Percentiles rank a stretch among this genome's conserved stretches.
These are phyloP conservation scores for Leptodactylus fuscus DNA, from an alignment of 2,113 vertebrate genomes.

Conservation along the genomic window DNA sequence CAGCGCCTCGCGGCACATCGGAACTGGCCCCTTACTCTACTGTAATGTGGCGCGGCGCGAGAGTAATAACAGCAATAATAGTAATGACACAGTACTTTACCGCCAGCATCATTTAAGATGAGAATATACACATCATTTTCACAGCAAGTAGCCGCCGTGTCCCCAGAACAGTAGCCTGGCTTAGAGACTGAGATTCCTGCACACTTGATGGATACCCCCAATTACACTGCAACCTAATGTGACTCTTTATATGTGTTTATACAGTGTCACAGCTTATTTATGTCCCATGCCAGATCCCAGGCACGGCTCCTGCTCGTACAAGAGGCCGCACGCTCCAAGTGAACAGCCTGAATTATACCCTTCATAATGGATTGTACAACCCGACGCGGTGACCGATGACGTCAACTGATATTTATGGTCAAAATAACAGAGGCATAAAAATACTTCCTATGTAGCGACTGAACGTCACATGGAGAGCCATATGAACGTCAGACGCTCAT, in stretches of 20 bases:
- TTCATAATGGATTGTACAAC: neutral
- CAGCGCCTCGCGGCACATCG: neutral
- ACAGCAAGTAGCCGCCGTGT: neutral
- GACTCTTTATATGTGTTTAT: neutral
- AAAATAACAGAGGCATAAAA: neutral
- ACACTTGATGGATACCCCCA: slow-evolving; percentile 17
- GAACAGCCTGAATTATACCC: slow-evolving; percentile 3
- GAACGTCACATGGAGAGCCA: too few species aligned
- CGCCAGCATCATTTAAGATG: neutral
- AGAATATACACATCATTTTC: slow-evolving; percentile 37
- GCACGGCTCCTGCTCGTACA: neutral
- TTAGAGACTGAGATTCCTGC: neutral
- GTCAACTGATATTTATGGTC: neutral
- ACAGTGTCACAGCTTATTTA: slow-evolving; percentile 12
- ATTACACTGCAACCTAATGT: slow-evolving; percentile 12
- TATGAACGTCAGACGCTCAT: neutral
- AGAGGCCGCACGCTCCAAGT: neutral
- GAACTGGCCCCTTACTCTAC: neutral
- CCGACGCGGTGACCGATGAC: neutral
- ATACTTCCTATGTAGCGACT: neutral
- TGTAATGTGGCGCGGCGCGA: neutral
- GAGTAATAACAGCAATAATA: slow-evolving; percentile 32
- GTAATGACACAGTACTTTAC: slow-evolving; percentile 30
- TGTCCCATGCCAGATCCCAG: neutral
- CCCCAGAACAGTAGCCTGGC: neutral